Percentiles rank a stretch among this genome's conserved stretches.
Conservation (phyloP, 1,140 invertebrate genomes). For the Cecropterus lyciades region DNA sequence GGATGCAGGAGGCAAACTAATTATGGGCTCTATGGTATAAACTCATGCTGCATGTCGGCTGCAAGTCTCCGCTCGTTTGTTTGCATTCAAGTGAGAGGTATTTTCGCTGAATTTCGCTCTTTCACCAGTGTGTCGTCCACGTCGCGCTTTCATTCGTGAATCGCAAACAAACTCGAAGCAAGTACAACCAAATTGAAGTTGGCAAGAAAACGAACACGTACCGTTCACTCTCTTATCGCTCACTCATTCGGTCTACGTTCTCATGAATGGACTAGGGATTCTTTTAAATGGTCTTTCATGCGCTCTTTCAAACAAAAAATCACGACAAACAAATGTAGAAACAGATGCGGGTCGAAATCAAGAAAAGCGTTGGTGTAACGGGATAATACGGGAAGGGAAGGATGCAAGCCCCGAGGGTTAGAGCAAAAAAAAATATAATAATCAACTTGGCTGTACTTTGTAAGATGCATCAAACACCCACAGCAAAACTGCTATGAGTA, state of each 20-base stretch:
- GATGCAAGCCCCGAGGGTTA: conserved; percentile 68
- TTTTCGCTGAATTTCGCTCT: conserved; percentile 82
- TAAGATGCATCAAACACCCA: conserved; percentile 40
- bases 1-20: conserved; percentile 64
- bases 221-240: conserved; percentile 22
- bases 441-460: conserved; percentile 79
- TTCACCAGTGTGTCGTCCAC: conserved; percentile 57
- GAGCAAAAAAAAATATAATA: conserved; percentile 59
- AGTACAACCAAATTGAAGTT: conserved; percentile 79
- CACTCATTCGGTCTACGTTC: conserved; percentile 36
- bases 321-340: conserved; percentile 49
- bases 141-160: conserved; percentile 57
- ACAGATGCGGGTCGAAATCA: conserved; percentile 63
- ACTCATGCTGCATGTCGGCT: conserved; percentile 64
- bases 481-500: conserved; percentile 23
- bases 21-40: conserved; percentile 51
- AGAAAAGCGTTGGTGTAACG: conserved; percentile 50
- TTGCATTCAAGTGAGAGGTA: conserved; percentile 54
- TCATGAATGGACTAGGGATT: conserved; percentile 23
- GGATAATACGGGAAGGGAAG: conserved; percentile 43
- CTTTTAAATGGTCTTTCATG: conserved; percentile 42
- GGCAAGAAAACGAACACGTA: conserved; percentile 27
- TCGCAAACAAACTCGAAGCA: conserved; percentile 69
- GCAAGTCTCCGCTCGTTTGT: conserved; percentile 49
- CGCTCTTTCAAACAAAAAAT: conserved; percentile 47